Percentiles rank a stretch among this genome's conserved stretches.
Evolutionary conservation across 2,888 invertebrate species (phyloP).

Genomic region (Limnephilus lunatus): DNA sequence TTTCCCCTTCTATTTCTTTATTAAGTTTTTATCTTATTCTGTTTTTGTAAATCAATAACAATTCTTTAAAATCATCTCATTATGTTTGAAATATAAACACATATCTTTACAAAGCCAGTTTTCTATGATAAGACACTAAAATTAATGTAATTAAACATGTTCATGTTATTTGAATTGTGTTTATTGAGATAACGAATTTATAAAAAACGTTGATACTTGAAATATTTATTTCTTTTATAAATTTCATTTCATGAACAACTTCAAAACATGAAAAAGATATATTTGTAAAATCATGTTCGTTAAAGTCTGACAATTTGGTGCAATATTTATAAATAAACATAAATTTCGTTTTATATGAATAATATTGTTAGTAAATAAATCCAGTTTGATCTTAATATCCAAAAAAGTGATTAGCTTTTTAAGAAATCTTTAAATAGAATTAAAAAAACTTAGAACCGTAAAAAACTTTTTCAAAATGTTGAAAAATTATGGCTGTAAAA

Average conservation of each 20-base stretch:
- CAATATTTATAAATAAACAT: background rate
- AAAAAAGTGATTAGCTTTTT: background rate
- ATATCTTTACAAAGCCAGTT: conserved; percentile 50
- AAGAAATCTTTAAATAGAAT: background rate
- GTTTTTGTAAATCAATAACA: background rate
- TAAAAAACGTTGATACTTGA: no score
- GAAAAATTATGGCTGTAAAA: background rate
- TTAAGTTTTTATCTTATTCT: background rate
- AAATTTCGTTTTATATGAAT: background rate
- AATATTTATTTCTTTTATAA: background rate
- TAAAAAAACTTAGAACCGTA: background rate
- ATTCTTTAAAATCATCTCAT: background rate
- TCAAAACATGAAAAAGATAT: background rate
- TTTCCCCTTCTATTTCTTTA: background rate
- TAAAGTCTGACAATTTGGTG: background rate
- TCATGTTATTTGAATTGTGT: background rate
- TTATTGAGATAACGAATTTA: background rate
- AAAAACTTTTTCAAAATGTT: background rate
- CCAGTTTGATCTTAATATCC: background rate
- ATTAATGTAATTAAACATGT: background rate
- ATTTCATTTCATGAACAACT: background rate
- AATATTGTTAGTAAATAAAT: background rate
- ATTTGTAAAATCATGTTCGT: background rate
- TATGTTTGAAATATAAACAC: conserved; percentile 12
- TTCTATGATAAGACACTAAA: background rate